Evolutionary conservation across 2,888 invertebrate genomes (phyloP).

Genomic region (Galeopsomyia nigrocyanea): DNA sequence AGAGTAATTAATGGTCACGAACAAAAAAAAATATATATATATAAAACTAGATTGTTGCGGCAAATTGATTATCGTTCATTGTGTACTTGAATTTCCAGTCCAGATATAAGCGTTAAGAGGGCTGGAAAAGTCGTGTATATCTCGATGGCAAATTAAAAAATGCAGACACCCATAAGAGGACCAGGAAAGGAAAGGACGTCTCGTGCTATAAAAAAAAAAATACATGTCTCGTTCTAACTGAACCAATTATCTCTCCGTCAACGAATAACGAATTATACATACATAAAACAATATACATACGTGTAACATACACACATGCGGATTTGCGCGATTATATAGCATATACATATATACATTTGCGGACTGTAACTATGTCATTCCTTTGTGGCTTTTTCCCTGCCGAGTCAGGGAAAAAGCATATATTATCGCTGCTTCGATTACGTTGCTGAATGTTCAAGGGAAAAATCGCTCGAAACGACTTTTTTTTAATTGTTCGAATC

Average conservation of each 20-base stretch:
- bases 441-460: constrained; percentile 16
- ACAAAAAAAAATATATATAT: constrained; percentile 12
- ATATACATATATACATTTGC: background rate
- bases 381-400: background rate
- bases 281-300: constrained; percentile 1
- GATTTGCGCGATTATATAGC: constrained; percentile 10
- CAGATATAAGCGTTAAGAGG: too few species aligned
- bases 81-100: too few species aligned
- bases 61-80: too few species aligned
- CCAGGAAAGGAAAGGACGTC: constrained; percentile 46
- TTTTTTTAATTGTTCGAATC: background rate
- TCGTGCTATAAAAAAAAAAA: constrained; percentile 41
- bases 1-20: constrained; percentile 13
- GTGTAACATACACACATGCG: constrained; percentile 26
- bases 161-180: constrained; percentile 27
- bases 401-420: too few species aligned
- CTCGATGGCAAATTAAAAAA: constrained; percentile 22
- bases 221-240: constrained; percentile 43
- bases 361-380: constrained; percentile 5
- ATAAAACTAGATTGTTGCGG: too few species aligned
- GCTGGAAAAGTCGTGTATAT: constrained; percentile 1
- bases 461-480: constrained; percentile 28
- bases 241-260: constrained; percentile 43
- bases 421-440: background rate
- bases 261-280: constrained; percentile 43